phyloP scores from a whole-genome alignment of 2,888 invertebrate genomes.

The Tupiocoris notatus region DNA sequence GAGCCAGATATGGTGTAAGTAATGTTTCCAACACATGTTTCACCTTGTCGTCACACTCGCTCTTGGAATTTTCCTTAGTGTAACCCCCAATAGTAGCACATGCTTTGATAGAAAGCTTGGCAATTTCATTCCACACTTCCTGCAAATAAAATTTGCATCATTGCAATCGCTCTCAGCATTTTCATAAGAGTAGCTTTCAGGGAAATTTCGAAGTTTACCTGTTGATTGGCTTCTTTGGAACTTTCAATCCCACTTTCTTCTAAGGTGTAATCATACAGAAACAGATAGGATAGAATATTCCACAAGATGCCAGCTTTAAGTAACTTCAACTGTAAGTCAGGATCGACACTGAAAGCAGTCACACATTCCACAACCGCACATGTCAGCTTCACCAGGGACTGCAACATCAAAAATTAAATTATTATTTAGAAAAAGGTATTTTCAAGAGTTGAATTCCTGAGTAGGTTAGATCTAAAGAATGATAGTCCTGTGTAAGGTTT shows the following conservation, averaged over 20 bases:
- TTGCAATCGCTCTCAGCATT: neutral
- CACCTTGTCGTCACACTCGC: constrained; percentile 63
- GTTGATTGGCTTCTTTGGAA: constrained; percentile 79
- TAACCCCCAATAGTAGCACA: constrained; percentile 80
- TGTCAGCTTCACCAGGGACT: constrained; percentile 80
- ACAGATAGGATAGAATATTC: constrained; percentile 84
- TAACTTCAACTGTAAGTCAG: constrained; percentile 78
- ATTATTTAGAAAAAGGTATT: no score
- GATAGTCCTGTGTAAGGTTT: no score
- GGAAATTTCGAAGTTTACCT: constrained; percentile 54
- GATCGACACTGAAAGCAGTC: constrained; percentile 81
- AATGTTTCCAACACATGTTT: constrained; percentile 65
- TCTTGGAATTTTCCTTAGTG: constrained; percentile 59
- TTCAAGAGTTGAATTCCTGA: no score
- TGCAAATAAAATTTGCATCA: no score
- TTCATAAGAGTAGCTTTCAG: neutral
- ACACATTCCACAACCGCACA: constrained; percentile 88
- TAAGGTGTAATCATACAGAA: constrained; percentile 95
- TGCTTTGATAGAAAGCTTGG: constrained; percentile 80
- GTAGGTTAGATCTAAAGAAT: neutral
- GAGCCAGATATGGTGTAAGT: constrained; percentile 83
- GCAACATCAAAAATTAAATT: constrained; percentile 50
- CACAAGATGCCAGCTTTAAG: constrained; percentile 85
- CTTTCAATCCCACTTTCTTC: constrained; percentile 93
- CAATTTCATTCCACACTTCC: constrained; percentile 89